These are phyloP conservation scores for Clarias gariepinus DNA, from an alignment of 2,113 vertebrate genomes.

Conservation along the genomic window DNA sequence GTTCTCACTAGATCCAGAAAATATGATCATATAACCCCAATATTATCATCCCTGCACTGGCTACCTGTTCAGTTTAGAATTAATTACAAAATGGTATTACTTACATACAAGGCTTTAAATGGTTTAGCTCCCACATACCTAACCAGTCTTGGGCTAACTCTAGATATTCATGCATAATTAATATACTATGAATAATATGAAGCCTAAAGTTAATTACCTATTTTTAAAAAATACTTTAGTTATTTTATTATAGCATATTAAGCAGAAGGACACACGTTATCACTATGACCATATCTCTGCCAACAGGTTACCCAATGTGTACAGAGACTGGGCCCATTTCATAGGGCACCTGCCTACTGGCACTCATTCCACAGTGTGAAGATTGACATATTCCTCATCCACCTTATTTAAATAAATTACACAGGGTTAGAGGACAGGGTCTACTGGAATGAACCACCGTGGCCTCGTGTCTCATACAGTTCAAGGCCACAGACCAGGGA, in stretches of 20 bases:
- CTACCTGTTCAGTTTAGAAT: no score
- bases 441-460: constrained; percentile 4
- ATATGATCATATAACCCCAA: no score
- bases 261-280: neutral
- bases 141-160: neutral
- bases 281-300: constrained; percentile 76
- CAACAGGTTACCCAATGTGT: constrained; percentile 89
- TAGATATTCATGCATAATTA: neutral
- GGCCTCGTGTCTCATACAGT: neutral
- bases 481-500: neutral
- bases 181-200: neutral
- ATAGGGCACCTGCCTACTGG: constrained; percentile 89
- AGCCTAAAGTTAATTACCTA: neutral
- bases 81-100: no score
- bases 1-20: no score
- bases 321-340: constrained; percentile 94
- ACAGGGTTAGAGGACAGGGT: constrained; percentile 29
- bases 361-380: constrained; percentile 90
- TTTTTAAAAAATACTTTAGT: neutral
- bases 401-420: constrained; percentile 71
- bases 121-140: no score
- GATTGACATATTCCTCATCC: constrained; percentile 87
- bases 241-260: constrained; percentile 6
- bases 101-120: no score
- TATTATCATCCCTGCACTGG: no score